phyloP scores from a whole-genome alignment of 2,888 invertebrate genomes.

The Amiota mariae region DNA sequence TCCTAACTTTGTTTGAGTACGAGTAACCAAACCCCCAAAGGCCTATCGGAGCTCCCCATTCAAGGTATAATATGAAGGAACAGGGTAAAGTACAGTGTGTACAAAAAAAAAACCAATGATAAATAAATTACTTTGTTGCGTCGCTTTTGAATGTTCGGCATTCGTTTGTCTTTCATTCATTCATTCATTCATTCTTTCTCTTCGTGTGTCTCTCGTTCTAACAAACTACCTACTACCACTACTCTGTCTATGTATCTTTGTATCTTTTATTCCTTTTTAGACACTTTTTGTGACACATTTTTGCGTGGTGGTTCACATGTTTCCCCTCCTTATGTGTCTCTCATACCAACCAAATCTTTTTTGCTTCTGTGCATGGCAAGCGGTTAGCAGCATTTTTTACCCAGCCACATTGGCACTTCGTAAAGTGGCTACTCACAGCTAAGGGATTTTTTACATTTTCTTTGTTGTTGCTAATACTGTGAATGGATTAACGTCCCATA shows the following conservation, averaged over 20 bases:
- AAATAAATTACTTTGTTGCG: constrained; percentile 29
- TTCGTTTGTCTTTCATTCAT: constrained; percentile 18
- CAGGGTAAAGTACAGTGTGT: not conserved
- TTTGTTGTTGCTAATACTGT: too few species aligned
- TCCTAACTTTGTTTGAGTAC: not conserved
- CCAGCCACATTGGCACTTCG: constrained; percentile 27
- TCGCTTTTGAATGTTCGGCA: constrained; percentile 27
- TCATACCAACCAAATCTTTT: not conserved
- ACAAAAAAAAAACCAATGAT: constrained; percentile 1
- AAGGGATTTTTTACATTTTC: too few species aligned
- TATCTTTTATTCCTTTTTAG: not conserved
- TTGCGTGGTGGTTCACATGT: not conserved
- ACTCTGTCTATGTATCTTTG: too few species aligned
- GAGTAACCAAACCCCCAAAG: not conserved
- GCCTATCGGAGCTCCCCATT: not conserved
- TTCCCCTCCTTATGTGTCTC: not conserved
- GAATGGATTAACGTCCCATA: too few species aligned
- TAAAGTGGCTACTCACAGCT: constrained; percentile 25
- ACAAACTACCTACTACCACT: too few species aligned
- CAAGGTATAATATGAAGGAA: not conserved
- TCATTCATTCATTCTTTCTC: too few species aligned
- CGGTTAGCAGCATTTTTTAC: constrained; percentile 23
- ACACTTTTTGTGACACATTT: constrained; percentile 10
- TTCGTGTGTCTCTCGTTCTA: too few species aligned
- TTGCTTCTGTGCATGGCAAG: constrained; percentile 8